Percentiles rank a stretch among this genome's conserved stretches.
phyloP scores from a whole-genome alignment of 2,888 invertebrate genomes.

The Vesta saturnalis region DNA sequence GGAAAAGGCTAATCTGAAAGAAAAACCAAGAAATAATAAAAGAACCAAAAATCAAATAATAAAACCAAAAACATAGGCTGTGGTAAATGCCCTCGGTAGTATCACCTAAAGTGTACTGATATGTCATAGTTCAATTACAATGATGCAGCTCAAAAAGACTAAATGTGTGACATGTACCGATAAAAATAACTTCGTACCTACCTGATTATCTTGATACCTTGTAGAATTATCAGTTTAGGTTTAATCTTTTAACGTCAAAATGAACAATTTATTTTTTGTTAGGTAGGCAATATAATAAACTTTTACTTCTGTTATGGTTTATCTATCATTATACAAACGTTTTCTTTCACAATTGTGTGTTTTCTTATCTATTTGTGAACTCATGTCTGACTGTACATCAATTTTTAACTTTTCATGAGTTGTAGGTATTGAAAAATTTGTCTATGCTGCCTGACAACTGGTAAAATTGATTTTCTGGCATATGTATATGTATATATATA shows the following conservation, averaged over 20 bases:
- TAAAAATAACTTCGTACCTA: no score
- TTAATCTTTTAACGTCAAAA: no score
- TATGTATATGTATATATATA: no score
- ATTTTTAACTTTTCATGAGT: neutral
- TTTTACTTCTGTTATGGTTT: no score
- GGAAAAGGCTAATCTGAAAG: constrained; percentile 5
- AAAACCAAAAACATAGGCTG: neutral
- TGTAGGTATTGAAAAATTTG: neutral
- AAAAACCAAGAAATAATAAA: neutral
- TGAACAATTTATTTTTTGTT: no score
- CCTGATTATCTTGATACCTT: no score
- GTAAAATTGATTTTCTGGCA: neutral
- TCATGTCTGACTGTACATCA: neutral
- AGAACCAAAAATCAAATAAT: neutral
- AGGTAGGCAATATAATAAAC: no score
- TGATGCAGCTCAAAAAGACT: constrained; percentile 8
- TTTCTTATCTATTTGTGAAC: neutral
- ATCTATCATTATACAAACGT: neutral
- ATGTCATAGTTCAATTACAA: neutral
- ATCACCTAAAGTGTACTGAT: constrained; percentile 4
- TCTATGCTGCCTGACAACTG: neutral
- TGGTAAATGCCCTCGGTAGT: neutral
- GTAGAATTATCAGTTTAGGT: no score
- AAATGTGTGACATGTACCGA: no score
- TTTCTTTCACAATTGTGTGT: neutral